A percentile compares a stretch with the other conserved stretches of the same genome.
phyloP scores from a whole-genome alignment of 2,113 vertebrate species.

The Plestiodon gilberti region DNA sequence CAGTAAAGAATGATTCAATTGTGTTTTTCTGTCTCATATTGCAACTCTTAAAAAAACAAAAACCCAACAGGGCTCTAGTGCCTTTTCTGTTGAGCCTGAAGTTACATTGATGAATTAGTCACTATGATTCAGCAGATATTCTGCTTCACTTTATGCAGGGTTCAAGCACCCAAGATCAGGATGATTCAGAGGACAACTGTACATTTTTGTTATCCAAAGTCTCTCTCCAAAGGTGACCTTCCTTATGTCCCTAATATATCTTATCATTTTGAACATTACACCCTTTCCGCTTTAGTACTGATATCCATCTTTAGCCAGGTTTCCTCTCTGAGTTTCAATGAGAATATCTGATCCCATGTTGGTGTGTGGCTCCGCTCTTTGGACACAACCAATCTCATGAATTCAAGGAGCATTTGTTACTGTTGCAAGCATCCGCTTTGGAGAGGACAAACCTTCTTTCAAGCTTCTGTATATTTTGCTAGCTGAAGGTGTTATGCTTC shows the following conservation, averaged over 20 bases:
- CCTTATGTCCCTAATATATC: neutral
- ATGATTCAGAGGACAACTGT: neutral
- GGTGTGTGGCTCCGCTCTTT: neutral
- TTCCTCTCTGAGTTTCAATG: neutral
- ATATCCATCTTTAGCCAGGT: neutral
- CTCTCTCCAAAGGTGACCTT: constrained; percentile 7
- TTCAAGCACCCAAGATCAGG: neutral
- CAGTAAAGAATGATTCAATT: no score
- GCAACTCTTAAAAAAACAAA: neutral
- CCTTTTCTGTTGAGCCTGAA: neutral
- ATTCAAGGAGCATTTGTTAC: neutral
- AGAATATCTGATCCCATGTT: neutral
- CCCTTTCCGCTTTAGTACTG: neutral
- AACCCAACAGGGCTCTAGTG: neutral
- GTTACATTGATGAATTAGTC: neutral
- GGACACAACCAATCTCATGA: no score
- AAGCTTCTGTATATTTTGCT: neutral
- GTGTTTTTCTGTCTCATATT: no score
- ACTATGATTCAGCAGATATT: neutral
- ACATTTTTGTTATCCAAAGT: neutral
- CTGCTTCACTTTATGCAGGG: neutral
- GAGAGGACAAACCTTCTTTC: neutral
- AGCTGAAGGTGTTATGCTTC: neutral
- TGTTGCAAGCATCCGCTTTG: neutral
- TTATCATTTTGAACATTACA: neutral